Conservation (phyloP, 2,888 invertebrate species). For the Archips crataeganus region DNA sequence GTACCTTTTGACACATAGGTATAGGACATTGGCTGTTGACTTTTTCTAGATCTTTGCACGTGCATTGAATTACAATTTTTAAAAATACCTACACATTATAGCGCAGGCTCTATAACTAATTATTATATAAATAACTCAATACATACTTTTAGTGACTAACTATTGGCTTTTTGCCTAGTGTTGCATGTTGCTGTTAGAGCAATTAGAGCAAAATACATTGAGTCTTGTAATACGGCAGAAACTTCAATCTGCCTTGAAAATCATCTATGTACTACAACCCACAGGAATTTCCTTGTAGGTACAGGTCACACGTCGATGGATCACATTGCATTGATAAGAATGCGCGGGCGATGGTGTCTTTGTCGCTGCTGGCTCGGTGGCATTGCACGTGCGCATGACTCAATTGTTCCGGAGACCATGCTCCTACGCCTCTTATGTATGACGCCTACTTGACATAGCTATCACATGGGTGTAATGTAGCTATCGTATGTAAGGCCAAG, state of each 20-base stretch:
- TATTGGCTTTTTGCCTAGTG: too few species aligned
- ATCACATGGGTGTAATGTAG: not conserved
- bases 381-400: conserved; percentile 66
- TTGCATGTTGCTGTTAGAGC: too few species aligned
- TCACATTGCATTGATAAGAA: conserved; percentile 38
- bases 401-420: conserved; percentile 34
- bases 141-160: too few species aligned
- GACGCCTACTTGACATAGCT: conserved; percentile 20
- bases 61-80: too few species aligned
- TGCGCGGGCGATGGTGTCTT: conserved; percentile 45
- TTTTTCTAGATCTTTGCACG: too few species aligned
- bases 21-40: too few species aligned
- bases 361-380: conserved; percentile 60
- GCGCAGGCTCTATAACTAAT: too few species aligned
- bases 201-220: not conserved
- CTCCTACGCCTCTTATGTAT: conserved; percentile 21
- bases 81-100: too few species aligned
- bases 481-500: conserved; percentile 4
- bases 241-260: not conserved
- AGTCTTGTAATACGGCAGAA: not conserved
- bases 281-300: not conserved
- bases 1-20: too few species aligned
- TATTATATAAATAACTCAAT: too few species aligned
- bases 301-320: conserved; percentile 9
- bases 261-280: not conserved